Evolutionary conservation across 1,140 invertebrate species (phyloP).

Genomic region (Drusus annulatus): DNA sequence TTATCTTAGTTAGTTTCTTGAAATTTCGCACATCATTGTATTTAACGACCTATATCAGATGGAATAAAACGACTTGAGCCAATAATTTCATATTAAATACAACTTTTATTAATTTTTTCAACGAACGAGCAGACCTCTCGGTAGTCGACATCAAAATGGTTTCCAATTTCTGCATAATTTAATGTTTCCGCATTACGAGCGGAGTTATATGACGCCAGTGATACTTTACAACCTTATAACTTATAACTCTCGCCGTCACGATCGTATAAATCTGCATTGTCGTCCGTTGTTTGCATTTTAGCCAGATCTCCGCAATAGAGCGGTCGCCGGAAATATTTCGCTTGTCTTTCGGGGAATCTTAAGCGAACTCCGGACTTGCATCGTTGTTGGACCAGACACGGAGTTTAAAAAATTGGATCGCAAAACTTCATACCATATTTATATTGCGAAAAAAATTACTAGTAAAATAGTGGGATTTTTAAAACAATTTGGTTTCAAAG

Average conservation of each 20-base stretch:
- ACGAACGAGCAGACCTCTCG: too few relatives aligned
- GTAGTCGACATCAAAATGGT: not conserved
- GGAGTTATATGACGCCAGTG: not conserved
- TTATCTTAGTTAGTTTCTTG: too few relatives aligned
- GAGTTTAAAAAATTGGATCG: not conserved
- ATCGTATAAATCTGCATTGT: slow-evolving; percentile 34
- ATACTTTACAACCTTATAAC: not conserved
- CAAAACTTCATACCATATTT: too few relatives aligned
- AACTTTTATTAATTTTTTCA: too few relatives aligned
- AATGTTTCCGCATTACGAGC: slow-evolving; percentile 14
- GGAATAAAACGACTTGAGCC: too few relatives aligned
- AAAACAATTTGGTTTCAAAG: too few relatives aligned
- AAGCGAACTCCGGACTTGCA: slow-evolving; percentile 1
- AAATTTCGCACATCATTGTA: too few relatives aligned
- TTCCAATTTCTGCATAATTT: not conserved
- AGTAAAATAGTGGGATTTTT: too few relatives aligned
- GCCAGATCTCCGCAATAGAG: not conserved
- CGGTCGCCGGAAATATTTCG: slow-evolving; percentile 16
- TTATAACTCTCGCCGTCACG: slow-evolving; percentile 1
- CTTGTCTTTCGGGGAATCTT: slow-evolving; percentile 9
- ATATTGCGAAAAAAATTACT: too few relatives aligned
- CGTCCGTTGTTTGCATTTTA: slow-evolving; percentile 18
- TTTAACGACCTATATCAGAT: too few relatives aligned
- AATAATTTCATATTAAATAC: too few relatives aligned
- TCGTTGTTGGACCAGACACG: not conserved